Base-by-base conservation (phyloP, 1,140 invertebrate genomes). In the Drosophila orosa region DNA sequence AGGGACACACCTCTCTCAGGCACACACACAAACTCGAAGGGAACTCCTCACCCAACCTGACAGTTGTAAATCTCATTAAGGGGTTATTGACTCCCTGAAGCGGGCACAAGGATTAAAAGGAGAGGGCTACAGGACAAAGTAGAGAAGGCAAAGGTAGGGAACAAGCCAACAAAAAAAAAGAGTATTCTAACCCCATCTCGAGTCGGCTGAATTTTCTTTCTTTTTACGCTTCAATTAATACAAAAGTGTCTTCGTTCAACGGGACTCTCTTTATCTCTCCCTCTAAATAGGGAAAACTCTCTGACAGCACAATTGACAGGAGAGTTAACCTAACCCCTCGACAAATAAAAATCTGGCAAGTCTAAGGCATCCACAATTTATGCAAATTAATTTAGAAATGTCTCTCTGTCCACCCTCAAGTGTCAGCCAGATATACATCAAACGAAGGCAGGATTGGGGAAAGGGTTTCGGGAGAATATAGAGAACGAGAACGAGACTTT, bases 171-270 rank as follows among this genome's bases (percentile, higher is more conserved):
- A 22, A 19, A 40, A 67, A 52, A 61, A 48, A 66, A 25, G 24
- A 42, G 48, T 42, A 65, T 54, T 50, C 39, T 65, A 65, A 68
- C 37, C 50, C 56, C 56, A 62, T 60, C 61, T 61, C 48, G 47
- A 58, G 71, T 47, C 50, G 61, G 54, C 48, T 71, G 68, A 84
- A 80, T 69, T 86, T 78, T 86, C 84, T 80, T 87, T 89, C 84
- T 80, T 80, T 87, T 83, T 84, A 90, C 85, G 84, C 84, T 89
- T 89, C 80, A 89, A 89, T 89, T 89, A 89, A 89, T 89, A 89
- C 77, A 78, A 89, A 87, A 84, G 80, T 89, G 84, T 87, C 86
- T 87, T 78, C 35, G 29, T n/a, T 52, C 33, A 71, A 45, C 44
- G 42, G 56, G 44, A 59, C 39, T 40, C n/a, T 39, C 17, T 10